Base-by-base conservation (phyloP, 2,888 invertebrate genomes). In the Acleris emargana region DNA sequence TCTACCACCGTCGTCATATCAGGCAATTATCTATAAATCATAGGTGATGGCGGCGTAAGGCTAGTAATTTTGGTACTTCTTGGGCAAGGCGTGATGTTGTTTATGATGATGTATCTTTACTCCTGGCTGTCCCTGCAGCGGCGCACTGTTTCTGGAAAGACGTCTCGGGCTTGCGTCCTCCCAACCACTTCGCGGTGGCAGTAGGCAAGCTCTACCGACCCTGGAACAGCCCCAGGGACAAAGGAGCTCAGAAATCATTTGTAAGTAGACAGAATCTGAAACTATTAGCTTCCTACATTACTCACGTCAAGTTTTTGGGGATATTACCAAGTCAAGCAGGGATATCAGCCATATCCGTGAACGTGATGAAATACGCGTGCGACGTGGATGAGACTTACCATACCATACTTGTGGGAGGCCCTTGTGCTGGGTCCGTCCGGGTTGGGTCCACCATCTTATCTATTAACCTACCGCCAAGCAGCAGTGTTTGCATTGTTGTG, bases 131-230 rank as follows among this genome's bases (percentile, higher is more conserved):
- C 43, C 17, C 7, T 38, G 9, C 66, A 66, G 66, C 60, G 25
- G 66, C 60, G 3, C 66, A 66, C 20, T 66, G 66, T 38, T 66
- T 66, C 66, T 66, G 66, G 66, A 18, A 25, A 1, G 55, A 55
- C 2, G 45, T 13, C n/a, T 20, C 32, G 42, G 28, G 25, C 1
- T 25, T 55, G 22, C 16, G 18, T 47, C 51, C 60, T 13, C 45
- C 51, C 5, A n/a, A 42, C 5, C 0, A 54, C 18, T 64, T 38
- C 54, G 59, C 64, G 18, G 59, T 64, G 4, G 64, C 59, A 1
- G 53, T 50, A 7, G 64, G 66, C 17, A 52, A 52, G 18, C n/a
- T 52, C 52, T 52, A 52, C 17, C 17, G 32, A 4, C 52, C 52
- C 17, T 52, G 66, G 66, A 7, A 17, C 13, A 20, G 51, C 43